These are phyloP conservation scores for Xestia xanthographa DNA, from an alignment of 2,888 invertebrate genomes.

Conservation along the genomic window DNA sequence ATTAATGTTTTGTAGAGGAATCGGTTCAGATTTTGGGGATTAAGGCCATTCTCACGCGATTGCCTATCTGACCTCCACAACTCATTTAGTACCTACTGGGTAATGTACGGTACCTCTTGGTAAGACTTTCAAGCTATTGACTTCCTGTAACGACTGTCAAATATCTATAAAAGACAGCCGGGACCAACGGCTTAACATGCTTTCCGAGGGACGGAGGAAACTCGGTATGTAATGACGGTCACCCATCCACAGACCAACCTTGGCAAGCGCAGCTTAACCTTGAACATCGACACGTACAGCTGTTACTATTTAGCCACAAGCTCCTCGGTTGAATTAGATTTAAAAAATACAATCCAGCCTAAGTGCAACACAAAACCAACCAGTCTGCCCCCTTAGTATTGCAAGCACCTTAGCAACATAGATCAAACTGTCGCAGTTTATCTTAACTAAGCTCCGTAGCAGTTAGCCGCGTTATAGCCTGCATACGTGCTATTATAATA, in stretches of 20 bases:
- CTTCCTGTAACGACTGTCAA: no score
- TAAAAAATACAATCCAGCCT: not conserved
- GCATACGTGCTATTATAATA: constrained; percentile 35
- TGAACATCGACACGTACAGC: not conserved
- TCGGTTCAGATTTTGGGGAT: no score
- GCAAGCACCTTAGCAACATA: constrained; percentile 19
- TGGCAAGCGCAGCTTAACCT: not conserved
- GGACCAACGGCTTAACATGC: no score
- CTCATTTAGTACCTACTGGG: no score
- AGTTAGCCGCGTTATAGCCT: constrained; percentile 31
- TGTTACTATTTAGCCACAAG: not conserved
- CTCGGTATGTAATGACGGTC: no score
- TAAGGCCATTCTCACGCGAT: no score
- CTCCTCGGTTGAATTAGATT: not conserved
- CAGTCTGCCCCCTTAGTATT: constrained; percentile 8
- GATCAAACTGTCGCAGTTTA: constrained; percentile 56
- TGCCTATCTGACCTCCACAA: no score
- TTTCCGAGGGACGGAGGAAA: no score
- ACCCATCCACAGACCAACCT: not conserved
- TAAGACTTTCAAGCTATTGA: no score
- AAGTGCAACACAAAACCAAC: constrained; percentile 6
- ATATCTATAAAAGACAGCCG: no score
- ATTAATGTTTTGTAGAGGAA: not conserved
- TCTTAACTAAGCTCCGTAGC: constrained; percentile 48
- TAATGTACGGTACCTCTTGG: no score